Base-by-base conservation (phyloP, 2,888 invertebrate species). In the Lysandra coridon region DNA sequence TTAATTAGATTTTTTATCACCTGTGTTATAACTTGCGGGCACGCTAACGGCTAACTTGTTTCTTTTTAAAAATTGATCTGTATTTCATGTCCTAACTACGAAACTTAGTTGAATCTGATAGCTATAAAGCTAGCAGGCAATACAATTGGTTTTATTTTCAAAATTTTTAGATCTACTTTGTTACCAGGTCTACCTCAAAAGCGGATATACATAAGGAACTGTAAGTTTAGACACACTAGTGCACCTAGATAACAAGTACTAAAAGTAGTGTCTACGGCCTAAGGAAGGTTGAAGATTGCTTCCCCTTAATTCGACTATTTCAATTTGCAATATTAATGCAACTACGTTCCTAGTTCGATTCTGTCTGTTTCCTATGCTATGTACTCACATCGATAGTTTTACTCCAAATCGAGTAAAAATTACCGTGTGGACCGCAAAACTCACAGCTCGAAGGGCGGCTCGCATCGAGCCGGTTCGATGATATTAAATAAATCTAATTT, bases 141-240 rank as follows among this genome's bases (percentile, higher is more conserved):
- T 10, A 23, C 14, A 69, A 33, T 69, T 69, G 69, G 69, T 33
- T 69, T 69, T 69, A 14, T 17, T 69, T 14, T 69, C n/a, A 74
- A 74, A 49, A 75, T 33, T 75, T 76, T 76, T 76, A 76, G 33
- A 30, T 33, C 53, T 33, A 53, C 44, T 76, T 37, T 76, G 49
- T 76, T 76, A 57, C 53, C 76, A 76, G 76, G 76, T 76, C 76
- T 76, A 76, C 76, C 76, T 53, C 76, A 76, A 76, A 76, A 76
- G 76, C 76, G 76, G 76, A 76, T 76, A 76, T 76, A 76, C 76
- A 76, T 76, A 76, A 76, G 76, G 53, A 76, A 76, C 76, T 76
- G 76, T 76, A 76, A 76, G 76, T 76, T 6, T 76, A 76, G 76
- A 30, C 30, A 40, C 57, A 75, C 30, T 53, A 30, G 17, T 76